Base-by-base conservation (phyloP, 2,888 invertebrate genomes). In the Antheraea assamensis region DNA sequence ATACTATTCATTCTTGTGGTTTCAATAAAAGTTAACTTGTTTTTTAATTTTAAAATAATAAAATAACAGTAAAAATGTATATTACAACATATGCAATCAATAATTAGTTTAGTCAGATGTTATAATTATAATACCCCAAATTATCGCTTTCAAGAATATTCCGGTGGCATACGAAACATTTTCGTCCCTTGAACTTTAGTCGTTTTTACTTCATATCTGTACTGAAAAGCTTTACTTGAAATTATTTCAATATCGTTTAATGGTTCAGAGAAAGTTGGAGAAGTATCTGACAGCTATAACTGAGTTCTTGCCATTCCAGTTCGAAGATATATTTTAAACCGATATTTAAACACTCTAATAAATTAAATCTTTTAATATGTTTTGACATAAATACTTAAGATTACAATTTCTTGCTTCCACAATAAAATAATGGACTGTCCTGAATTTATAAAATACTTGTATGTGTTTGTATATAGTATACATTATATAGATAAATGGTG, bases 91-190 rank as follows among this genome's bases (percentile, higher is more conserved):
- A 19, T 19, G 3, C 2, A 19, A 80, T 81, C 82, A 87, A 87
- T 85, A 82, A 85, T 81, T 77, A 82, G 79, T 84, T 82, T 74
- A 78, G 79, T 78, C 81, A 82, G 80, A 83, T 84, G 82, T 85
- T 84, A 82, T 84, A 82, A 85, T 81, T 78, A 76, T 83, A 85
- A 83, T 86, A 83, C 79, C 79, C 79, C 82, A 82, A 80, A 80
- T 78, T 78, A 81, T 82, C 85, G 87, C 84, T 88, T 88, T 86
- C 85, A 88, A 84, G 80, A 83, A 83, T 81, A 83, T 85, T 85
- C 83, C 84, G 83, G 84, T 83, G 80, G 79, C 80, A 77, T 81
- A 78, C 82, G 79, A 83, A 83, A 87, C 88, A 87, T 86, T 82
- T 82, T 85, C 86, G 85, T 77, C 81, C 87, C 84, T 78, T 87